Conservation (phyloP, 2,888 invertebrate genomes). For the Caenorhabditis plicata region DNA sequence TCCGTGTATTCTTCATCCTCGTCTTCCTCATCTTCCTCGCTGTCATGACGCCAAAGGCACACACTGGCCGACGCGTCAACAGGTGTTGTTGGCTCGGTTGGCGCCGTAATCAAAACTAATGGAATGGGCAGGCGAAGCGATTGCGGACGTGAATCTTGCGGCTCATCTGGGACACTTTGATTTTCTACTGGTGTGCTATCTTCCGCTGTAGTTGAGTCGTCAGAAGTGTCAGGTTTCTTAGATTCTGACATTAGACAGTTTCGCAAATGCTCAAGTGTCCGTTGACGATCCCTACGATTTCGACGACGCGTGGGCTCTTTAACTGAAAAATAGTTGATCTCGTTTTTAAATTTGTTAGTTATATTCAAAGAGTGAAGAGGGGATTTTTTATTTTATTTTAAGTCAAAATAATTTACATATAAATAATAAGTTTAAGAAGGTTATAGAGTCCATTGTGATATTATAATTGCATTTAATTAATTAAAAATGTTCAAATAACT, state of each 20-base stretch:
- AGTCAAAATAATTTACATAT: too few relatives aligned
- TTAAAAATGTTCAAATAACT: too few relatives aligned
- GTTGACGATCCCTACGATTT: slow-evolving; percentile 25
- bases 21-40: slow-evolving; percentile 18
- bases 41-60: slow-evolving; percentile 22
- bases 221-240: slow-evolving; percentile 1
- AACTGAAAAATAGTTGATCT: too few relatives aligned
- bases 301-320: slow-evolving; percentile 5
- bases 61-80: slow-evolving; percentile 27
- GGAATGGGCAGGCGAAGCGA: slow-evolving; percentile 34
- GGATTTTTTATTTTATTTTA: too few relatives aligned
- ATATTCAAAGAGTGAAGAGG: too few relatives aligned
- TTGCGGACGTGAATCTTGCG: slow-evolving; percentile 1
- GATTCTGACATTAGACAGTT: slow-evolving; percentile 18
- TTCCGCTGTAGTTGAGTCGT: background rate
- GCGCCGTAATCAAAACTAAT: slow-evolving; percentile 48
- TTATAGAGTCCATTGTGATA: too few relatives aligned
- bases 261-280: slow-evolving; percentile 28
- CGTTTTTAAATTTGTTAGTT: too few relatives aligned
- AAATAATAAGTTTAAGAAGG: too few relatives aligned
- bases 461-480: too few relatives aligned
- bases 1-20: slow-evolving; percentile 12
- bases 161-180: background rate
- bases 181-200: background rate
- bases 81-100: slow-evolving; percentile 45